A percentile compares a stretch with the other conserved stretches of the same genome.
Conservation (phyloP, 2,113 vertebrate genomes). For the Passer domesticus region DNA sequence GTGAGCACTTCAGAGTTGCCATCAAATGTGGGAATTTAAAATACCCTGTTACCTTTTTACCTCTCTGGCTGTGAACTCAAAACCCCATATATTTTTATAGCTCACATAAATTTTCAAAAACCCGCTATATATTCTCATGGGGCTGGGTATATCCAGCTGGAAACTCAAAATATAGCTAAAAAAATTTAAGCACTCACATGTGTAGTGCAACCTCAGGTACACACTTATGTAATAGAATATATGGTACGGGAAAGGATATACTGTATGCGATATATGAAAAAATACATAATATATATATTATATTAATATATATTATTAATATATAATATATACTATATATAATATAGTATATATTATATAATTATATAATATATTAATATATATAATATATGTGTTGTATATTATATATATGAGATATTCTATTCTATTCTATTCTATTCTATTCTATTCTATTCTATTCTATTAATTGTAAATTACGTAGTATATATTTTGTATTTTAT, state of each 20-base stretch:
- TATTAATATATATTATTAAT: neutral
- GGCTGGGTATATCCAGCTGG: neutral
- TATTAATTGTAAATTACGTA: rapidly evolving
- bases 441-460: too few species aligned
- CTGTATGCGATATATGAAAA: neutral
- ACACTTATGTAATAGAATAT: rapidly evolving
- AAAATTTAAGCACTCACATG: rapidly evolving
- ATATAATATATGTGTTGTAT: neutral
- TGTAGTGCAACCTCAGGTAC: neutral
- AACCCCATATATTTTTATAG: neutral
- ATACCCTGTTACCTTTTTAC: neutral
- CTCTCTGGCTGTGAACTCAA: neutral
- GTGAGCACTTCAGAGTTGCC: neutral
- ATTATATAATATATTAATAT: too few species aligned
- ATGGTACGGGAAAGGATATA: neutral
- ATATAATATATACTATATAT: too few species aligned
- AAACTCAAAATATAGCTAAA: neutral
- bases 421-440: too few species aligned
- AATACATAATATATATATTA: too few species aligned
- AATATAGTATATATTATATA: too few species aligned
- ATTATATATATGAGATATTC: neutral
- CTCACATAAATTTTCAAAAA: neutral
- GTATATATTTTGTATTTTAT: too few species aligned
- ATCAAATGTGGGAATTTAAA: neutral
- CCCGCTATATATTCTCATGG: neutral